Evolutionary conservation across 1,140 invertebrate genomes (phyloP).

Genomic region (Mya arenaria): DNA sequence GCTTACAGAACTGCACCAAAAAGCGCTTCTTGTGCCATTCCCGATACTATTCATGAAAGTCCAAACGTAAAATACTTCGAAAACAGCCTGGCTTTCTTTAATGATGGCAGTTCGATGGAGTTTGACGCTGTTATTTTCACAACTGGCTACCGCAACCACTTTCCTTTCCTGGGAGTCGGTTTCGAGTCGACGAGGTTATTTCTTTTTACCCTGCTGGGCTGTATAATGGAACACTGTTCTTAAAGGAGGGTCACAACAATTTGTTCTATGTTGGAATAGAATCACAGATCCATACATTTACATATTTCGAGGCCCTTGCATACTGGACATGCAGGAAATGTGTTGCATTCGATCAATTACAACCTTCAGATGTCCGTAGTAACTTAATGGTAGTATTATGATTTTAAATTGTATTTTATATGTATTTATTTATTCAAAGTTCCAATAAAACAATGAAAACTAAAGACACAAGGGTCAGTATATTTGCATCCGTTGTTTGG

Average conservation of each 20-base stretch:
- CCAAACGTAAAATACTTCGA: constrained; percentile 14
- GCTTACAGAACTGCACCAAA: neutral
- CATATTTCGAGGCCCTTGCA: neutral
- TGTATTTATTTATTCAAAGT: no score
- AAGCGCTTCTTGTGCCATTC: neutral
- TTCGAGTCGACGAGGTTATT: neutral
- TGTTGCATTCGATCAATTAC: no score
- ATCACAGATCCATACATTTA: neutral
- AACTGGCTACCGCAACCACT: constrained; percentile 45
- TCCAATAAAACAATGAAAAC: no score
- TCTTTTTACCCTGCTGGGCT: constrained; percentile 25
- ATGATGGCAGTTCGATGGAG: constrained; percentile 26
- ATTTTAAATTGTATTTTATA: no score
- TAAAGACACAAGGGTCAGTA: no score
- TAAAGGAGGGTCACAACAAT: neutral
- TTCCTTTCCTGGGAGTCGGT: constrained; percentile 14
- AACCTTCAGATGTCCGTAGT: no score
- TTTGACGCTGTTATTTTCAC: constrained; percentile 44
- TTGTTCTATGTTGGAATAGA: constrained; percentile 16
- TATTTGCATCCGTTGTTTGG: no score
- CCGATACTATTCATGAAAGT: neutral
- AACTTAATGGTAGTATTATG: no score
- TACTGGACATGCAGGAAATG: neutral
- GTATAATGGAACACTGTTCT: constrained; percentile 35
- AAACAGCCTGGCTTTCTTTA: constrained; percentile 19